Base-by-base conservation (phyloP, 2,888 invertebrate genomes). In the Catonia carolina region DNA sequence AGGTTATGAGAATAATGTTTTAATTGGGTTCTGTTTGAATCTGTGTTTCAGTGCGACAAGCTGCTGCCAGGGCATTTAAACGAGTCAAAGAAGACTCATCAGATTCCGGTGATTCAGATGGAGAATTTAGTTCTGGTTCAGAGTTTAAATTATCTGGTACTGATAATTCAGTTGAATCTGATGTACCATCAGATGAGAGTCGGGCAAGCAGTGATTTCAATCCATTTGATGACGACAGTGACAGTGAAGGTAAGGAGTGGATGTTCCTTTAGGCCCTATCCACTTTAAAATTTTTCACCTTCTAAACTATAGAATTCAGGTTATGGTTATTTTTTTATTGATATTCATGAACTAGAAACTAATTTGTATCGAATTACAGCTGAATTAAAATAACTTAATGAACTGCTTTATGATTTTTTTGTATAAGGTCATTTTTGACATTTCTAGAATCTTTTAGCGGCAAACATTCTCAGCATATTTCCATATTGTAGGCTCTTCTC, bases 151-250 rank as follows among this genome's bases (percentile, higher is more conserved):
- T 79, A 66, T 76, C 75, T 6, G 77, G 68, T 60, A 72, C 72
- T 10, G 74, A 75, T 61, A 41, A 22, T 22, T 65, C 66, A 18
- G 67, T 64, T 36, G 69, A 70, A 31, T 67, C 67, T 63, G 70
- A 66, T 36, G 67, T 68, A 56, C 72, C 75, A 56, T 71, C 74
- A 10, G 80, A 81, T 53, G 78, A 79, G 37, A 82, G 82, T 61
- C 81, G 82, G 64, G 77, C 75, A 55, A 86, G 86, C 65, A 86
- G 86, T 58, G 93, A 92, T 74, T 92, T 91, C 71, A 95, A 96
- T 77, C 95, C 94, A n/a, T 91, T 90, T 69, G 87, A 86, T 70
- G 85, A 82, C 50, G 92, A 86, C 68, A 82, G 83, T 67, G 86
- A 86, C 67, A 86, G 87, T 37, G 90, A 91, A 67, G 84, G 85